These are phyloP conservation scores for Punctoribates punctum DNA, from an alignment of 2,888 invertebrate genomes.

Conservation along the genomic window DNA sequence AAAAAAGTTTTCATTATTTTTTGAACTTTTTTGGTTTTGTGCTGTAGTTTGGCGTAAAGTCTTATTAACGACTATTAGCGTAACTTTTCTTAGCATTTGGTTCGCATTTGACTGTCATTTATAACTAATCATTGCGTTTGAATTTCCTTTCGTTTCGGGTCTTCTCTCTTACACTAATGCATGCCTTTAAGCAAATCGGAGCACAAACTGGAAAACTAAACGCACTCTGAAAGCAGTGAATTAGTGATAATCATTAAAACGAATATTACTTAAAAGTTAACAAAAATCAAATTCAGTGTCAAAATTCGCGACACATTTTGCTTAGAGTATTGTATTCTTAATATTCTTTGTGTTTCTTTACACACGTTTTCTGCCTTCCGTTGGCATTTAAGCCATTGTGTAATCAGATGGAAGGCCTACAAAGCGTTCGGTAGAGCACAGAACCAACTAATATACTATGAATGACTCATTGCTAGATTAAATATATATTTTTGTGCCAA, in stretches of 20 bases:
- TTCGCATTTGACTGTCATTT: not conserved
- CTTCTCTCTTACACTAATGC: not conserved
- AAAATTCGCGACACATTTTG: too few relatives aligned
- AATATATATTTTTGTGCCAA: too few relatives aligned
- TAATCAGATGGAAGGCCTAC: too few relatives aligned
- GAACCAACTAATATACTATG: too few relatives aligned
- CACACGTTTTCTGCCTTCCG: too few relatives aligned
- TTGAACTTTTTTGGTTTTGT: not conserved
- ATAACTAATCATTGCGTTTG: slow-evolving; percentile 8
- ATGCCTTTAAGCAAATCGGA: not conserved
- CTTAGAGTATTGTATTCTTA: too few relatives aligned
- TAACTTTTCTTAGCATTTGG: not conserved
- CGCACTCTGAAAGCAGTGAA: not conserved
- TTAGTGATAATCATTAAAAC: not conserved
- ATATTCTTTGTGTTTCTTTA: too few relatives aligned
- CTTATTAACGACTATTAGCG: not conserved
- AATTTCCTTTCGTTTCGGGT: not conserved
- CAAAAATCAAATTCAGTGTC: too few relatives aligned
- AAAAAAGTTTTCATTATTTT: slow-evolving; percentile 4
- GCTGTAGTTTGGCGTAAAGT: not conserved
- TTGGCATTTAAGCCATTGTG: too few relatives aligned
- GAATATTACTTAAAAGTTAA: not conserved
- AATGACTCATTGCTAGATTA: too few relatives aligned
- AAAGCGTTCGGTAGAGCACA: too few relatives aligned
- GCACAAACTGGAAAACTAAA: not conserved